Evolutionary conservation across 2,797 vertebrate genomes (phyloP).

Genomic region (Silurus aristotelis): DNA sequence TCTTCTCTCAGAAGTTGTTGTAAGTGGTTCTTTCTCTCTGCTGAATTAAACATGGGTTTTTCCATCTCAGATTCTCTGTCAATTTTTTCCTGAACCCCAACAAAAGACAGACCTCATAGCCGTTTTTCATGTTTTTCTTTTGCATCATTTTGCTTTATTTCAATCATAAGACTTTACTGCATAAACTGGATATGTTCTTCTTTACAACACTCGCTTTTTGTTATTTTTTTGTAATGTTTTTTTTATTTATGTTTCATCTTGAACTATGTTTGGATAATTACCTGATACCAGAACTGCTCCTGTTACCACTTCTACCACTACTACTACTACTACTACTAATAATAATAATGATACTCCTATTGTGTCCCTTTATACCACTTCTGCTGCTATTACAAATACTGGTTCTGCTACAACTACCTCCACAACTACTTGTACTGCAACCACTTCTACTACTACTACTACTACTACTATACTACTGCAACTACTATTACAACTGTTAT

Average conservation of each 20-base stretch:
- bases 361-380: background rate
- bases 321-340: background rate
- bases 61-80: constrained; percentile 34
- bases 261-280: background rate
- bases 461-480: too few relatives aligned
- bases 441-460: too few relatives aligned
- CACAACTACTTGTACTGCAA: too few relatives aligned
- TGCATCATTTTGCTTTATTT: background rate
- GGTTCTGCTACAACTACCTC: background rate
- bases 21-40: constrained; percentile 59
- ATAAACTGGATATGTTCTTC: background rate
- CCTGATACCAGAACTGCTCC: background rate
- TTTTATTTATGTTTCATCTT: background rate
- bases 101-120: constrained; percentile 1
- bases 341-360: too few relatives aligned
- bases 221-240: too few relatives aligned
- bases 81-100: constrained; percentile 39
- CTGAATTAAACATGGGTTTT: constrained; percentile 37
- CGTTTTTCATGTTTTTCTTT: background rate
- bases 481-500: too few relatives aligned
- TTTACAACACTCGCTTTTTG: background rate
- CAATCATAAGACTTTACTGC: background rate
- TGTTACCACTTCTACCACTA: background rate
- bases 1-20: constrained; percentile 71
- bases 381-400: background rate